These are phyloP conservation scores for Hecatera dysodea DNA, from an alignment of 2,888 invertebrate genomes.

Conservation along the genomic window DNA sequence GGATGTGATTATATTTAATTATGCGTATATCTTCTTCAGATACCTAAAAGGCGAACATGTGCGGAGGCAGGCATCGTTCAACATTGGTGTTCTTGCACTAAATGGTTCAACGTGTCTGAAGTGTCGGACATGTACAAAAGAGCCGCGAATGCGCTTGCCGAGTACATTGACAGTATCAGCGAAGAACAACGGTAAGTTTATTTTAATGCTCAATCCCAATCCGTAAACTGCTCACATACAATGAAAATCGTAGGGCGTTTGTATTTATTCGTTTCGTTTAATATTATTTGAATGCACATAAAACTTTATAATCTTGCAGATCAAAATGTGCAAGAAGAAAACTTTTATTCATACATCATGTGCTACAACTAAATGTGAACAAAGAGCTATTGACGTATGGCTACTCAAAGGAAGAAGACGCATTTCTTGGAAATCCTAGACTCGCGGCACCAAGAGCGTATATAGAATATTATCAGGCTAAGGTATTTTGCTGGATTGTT, in stretches of 20 bases:
- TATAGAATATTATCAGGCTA: slow-evolving; percentile 94
- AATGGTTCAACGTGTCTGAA: slow-evolving; percentile 93
- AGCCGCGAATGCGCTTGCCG: slow-evolving; percentile 91
- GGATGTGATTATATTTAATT: no score
- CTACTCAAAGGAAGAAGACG: slow-evolving; percentile 95
- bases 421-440: slow-evolving; percentile 92
- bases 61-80: slow-evolving; percentile 97
- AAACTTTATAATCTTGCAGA: slow-evolving; percentile 62
- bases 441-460: slow-evolving; percentile 92
- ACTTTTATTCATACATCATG: slow-evolving; percentile 92
- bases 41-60: slow-evolving; percentile 94
- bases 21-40: slow-evolving; percentile 76
- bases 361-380: slow-evolving; percentile 93
- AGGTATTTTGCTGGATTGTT: slow-evolving; percentile 85
- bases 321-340: slow-evolving; percentile 91
- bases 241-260: no score
- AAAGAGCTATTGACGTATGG: slow-evolving; percentile 90
- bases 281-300: neutral
- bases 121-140: slow-evolving; percentile 85
- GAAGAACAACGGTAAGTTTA: slow-evolving; percentile 68
- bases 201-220: neutral
- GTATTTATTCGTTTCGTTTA: no score
- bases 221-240: no score
- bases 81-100: slow-evolving; percentile 98
- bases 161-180: slow-evolving; percentile 84